phyloP scores from a whole-genome alignment of 2,113 vertebrate species.

The Pteropus alecto region DNA sequence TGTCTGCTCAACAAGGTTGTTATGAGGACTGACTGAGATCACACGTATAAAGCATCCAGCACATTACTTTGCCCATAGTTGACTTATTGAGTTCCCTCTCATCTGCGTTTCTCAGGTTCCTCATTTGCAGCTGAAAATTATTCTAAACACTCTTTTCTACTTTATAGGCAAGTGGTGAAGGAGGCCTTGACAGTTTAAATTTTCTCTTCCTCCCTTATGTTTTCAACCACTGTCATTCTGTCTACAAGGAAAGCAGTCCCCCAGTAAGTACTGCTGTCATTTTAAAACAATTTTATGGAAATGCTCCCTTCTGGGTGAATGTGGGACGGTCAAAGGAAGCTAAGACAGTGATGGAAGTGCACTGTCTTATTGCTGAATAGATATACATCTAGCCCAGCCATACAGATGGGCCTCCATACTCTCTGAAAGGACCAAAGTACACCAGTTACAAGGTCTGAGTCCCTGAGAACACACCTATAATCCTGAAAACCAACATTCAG shows the following conservation, averaged over 20 bases:
- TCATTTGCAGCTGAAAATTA: background rate
- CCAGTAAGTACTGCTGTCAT: background rate
- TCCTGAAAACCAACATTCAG: background rate
- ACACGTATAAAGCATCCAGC: background rate
- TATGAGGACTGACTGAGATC: background rate
- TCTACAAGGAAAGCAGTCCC: background rate
- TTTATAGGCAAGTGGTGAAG: background rate
- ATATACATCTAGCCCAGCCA: background rate
- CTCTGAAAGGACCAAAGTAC: background rate
- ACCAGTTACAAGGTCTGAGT: background rate
- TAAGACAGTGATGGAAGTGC: background rate
- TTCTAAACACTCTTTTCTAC: background rate
- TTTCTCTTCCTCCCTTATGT: background rate
- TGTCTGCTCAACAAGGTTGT: background rate
- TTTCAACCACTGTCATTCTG: background rate
- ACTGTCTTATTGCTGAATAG: background rate
- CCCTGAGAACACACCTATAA: background rate
- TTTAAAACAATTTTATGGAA: conserved; percentile 33
- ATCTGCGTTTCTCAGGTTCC: background rate
- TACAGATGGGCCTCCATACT: background rate
- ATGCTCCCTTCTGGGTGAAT: background rate
- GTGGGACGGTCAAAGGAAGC: background rate
- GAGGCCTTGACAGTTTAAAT: background rate
- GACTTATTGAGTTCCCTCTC: background rate
- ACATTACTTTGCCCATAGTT: background rate